Evolutionary conservation across 2,797 vertebrate species (phyloP), one percentile per base, ranked within the genome.

Genomic region (Danio albolineatus): DNA sequence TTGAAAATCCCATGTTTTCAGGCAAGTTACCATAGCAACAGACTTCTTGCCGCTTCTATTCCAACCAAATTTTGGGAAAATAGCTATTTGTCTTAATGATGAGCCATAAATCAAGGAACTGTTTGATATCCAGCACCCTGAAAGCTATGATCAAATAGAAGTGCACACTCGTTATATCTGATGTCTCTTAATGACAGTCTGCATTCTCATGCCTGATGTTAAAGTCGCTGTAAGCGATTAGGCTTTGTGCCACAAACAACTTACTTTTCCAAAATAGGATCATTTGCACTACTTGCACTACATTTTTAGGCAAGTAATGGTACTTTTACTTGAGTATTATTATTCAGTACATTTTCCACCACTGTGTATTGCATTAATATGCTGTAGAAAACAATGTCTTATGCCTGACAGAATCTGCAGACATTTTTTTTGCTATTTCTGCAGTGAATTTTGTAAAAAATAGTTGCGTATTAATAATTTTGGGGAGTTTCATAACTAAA

Each of bases 11-110:
- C 83, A 73, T 81, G 77, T 76, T 82, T 73, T 82, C 85, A 87
- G 82, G 75, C 53, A 53, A 41, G 85, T 90, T 86, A 81, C 91
- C 83, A 89, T 90, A 86, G 89, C 83, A 88, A 89, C 90, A 83
- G 62, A 72, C 79, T 77, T 85, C 73, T 39, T 61, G 65, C 77
- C 59, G 44, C 59, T 46, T 72, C 41, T 12, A 12, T 57, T 46
- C 14, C 21, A 56, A 71, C 17, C 16, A 41, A 61, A 70, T n/a
- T 53, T 62, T 61, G 17, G 19, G 54, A 79, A 75, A 78, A 78
- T 21, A 17, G n/a, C 54, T 65, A 57, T 79, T 76, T 62, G 64
- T 53, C 57, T 19, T 19, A 69, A 56, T 62, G 41, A 70, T 69
- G 36, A 64, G 7, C 19, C n/a, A 28, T 28, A 65, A 51, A n/a